phyloP scores from a whole-genome alignment of 2,797 vertebrate genomes.

The Tragopan temminckii region DNA sequence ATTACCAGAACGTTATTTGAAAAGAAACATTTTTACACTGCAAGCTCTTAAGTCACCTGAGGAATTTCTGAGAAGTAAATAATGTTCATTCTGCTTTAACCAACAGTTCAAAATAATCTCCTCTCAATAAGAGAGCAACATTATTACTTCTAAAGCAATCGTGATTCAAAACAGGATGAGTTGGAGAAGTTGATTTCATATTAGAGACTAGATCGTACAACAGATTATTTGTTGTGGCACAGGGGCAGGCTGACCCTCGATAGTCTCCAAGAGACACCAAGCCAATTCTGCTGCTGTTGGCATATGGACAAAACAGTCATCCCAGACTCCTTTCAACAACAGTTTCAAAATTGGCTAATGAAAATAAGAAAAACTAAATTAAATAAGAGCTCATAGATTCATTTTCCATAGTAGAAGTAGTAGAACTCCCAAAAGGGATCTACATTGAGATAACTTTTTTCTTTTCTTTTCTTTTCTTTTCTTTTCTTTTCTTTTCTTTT shows the following conservation, averaged over 20 bases:
- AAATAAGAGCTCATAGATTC: not conserved
- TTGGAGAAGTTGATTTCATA: not conserved
- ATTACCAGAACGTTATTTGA: not conserved
- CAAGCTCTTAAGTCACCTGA: not conserved
- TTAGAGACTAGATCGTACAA: not conserved
- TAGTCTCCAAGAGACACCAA: not conserved
- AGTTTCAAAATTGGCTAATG: not conserved
- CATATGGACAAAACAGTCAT: not conserved
- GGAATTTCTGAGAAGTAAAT: not conserved
- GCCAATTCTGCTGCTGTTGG: not conserved
- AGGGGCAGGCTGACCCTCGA: not conserved
- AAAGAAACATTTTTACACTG: not conserved
- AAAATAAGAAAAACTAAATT: not conserved
- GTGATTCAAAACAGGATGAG: not conserved
- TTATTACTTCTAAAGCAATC: not conserved
- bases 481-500: no score
- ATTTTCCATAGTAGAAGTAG: not conserved
- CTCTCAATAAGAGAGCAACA: not conserved
- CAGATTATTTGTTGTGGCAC: not conserved
- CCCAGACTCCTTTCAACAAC: not conserved
- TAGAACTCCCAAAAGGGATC: not conserved
- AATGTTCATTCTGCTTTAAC: not conserved
- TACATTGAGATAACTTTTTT: not conserved
- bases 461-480: no score
- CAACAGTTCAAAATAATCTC: not conserved